Conservation (phyloP, 1,140 invertebrate species). For the Pseudomyrmex dendroicus region DNA sequence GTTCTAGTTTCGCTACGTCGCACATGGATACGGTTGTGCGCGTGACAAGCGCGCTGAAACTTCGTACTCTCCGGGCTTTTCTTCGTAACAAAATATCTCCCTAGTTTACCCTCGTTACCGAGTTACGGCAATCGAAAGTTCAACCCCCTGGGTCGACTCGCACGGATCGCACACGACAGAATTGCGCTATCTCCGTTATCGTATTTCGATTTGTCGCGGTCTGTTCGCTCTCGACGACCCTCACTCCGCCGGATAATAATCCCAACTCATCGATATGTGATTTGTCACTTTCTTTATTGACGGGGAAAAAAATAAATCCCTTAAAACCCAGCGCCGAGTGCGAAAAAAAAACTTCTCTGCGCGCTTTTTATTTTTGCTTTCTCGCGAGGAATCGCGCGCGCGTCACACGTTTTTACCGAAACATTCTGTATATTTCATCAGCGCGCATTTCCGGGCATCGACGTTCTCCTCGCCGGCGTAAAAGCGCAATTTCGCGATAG, state of each 20-base stretch:
- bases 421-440: too few species aligned
- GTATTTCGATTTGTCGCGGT: not conserved
- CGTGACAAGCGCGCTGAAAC: conserved; percentile 1
- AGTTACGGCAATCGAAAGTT: conserved; percentile 70
- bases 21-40: not conserved
- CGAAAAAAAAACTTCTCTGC: too few species aligned
- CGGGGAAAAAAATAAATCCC: too few species aligned
- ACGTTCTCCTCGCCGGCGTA: not conserved
- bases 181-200: not conserved
- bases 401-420: not conserved
- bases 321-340: too few species aligned
- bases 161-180: conserved; percentile 19
- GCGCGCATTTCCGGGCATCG: not conserved
- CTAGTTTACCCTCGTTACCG: conserved; percentile 65
- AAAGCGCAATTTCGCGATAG: conserved; percentile 22
- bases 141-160: conserved; percentile 32
- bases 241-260: too few species aligned
- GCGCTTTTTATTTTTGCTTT: too few species aligned
- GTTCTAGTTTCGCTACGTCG: not conserved
- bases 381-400: too few species aligned
- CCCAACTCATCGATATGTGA: too few species aligned
- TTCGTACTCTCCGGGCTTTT: not conserved
- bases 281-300: too few species aligned
- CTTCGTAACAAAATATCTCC: conserved; percentile 62
- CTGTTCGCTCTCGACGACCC: not conserved